Conservation (phyloP, 2,113 vertebrate genomes). For the Pygoscelis antarcticus region DNA sequence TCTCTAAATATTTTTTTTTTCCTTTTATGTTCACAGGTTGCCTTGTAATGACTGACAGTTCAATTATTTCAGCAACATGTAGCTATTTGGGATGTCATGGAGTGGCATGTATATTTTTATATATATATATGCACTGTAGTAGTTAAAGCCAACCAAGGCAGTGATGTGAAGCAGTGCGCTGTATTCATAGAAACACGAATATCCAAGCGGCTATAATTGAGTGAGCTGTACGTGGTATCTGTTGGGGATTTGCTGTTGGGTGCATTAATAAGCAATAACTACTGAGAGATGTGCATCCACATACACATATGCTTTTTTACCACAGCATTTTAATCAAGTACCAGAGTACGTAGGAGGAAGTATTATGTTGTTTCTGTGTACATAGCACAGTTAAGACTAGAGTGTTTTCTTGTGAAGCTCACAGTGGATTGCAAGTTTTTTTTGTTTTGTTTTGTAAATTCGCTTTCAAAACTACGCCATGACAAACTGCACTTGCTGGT, state of each 20-base stretch:
- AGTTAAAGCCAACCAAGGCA: background rate
- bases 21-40: background rate
- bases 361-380: background rate
- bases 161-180: rapidly evolving
- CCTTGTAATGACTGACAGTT: background rate
- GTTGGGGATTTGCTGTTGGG: background rate
- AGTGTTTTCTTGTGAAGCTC: background rate
- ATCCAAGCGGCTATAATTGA: background rate
- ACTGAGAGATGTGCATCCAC: background rate
- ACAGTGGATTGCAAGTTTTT: background rate
- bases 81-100: background rate
- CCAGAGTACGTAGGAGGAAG: background rate
- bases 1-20: background rate
- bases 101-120: background rate
- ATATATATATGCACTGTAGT: background rate
- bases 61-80: background rate
- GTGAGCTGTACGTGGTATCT: background rate
- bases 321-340: background rate
- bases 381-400: background rate
- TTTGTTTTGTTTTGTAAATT: background rate
- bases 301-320: background rate
- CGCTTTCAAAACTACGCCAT: background rate
- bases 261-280: background rate
- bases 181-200: background rate
- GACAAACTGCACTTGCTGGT: background rate